Conservation (phyloP, 35 echinoderm and acorn worm species). For the Patiria miniata region DNA sequence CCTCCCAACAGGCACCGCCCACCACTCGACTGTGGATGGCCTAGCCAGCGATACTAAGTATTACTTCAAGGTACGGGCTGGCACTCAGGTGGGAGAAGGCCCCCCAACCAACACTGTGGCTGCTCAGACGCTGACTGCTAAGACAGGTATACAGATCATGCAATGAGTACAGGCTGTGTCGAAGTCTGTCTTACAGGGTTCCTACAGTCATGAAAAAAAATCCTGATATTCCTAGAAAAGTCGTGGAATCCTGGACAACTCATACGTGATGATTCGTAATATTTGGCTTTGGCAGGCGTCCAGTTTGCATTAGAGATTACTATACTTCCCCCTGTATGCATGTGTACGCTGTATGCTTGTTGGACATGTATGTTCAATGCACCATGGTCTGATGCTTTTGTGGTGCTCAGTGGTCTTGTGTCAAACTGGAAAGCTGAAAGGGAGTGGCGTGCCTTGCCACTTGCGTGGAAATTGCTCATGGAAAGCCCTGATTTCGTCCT, state of each 20-base stretch:
- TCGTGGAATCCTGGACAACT: background rate
- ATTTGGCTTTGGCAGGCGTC: too few relatives aligned
- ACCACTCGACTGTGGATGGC: slow-evolving; percentile 56
- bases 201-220: background rate
- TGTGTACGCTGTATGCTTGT: too few relatives aligned
- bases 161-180: background rate
- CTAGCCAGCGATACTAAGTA: slow-evolving; percentile 74
- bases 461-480: too few relatives aligned
- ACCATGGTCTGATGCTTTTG: too few relatives aligned
- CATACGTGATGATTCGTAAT: too few relatives aligned
- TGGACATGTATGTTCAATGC: too few relatives aligned
- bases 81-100: slow-evolving; percentile 79
- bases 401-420: too few relatives aligned
- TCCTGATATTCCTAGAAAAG: background rate
- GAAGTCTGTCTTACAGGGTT: background rate
- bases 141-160: background rate
- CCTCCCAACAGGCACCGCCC: slow-evolving; percentile 45
- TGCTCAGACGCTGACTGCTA: slow-evolving; percentile 48
- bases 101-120: slow-evolving; percentile 75
- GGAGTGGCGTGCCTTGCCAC: too few relatives aligned
- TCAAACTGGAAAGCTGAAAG: too few relatives aligned
- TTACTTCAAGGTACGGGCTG: slow-evolving; percentile 86
- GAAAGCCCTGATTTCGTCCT: too few relatives aligned
- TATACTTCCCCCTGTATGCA: too few relatives aligned
- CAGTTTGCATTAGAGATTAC: background rate